phyloP scores from a whole-genome alignment of 1,140 invertebrate species.

The Trichonephila clavata region DNA sequence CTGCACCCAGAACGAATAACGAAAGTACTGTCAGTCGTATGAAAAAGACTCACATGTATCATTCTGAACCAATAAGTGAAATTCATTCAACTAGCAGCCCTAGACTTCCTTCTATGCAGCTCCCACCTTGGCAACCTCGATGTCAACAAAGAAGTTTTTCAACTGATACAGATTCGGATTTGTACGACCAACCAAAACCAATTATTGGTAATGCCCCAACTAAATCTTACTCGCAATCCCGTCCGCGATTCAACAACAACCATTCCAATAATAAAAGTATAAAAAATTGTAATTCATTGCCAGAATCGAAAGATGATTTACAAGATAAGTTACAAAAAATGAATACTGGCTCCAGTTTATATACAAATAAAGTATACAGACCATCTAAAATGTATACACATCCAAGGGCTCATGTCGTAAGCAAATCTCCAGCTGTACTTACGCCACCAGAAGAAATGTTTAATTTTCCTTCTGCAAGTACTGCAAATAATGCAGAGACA shows the following conservation, averaged over 20 bases:
- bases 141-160: constrained; percentile 59
- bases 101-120: constrained; percentile 68
- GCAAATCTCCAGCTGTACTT: constrained; percentile 67
- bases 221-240: constrained; percentile 74
- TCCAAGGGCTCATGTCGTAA: constrained; percentile 61
- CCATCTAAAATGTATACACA: constrained; percentile 75
- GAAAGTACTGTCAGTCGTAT: neutral
- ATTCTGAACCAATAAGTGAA: constrained; percentile 39
- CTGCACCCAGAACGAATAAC: neutral
- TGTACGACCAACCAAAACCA: constrained; percentile 78
- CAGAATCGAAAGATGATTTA: constrained; percentile 78
- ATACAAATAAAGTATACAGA: constrained; percentile 72
- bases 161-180: constrained; percentile 15
- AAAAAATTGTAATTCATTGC: constrained; percentile 78
- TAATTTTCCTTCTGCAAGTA: constrained; percentile 4
- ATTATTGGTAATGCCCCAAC: constrained; percentile 77
- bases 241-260: constrained; percentile 64
- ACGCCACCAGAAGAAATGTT: constrained; percentile 71
- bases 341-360: constrained; percentile 38
- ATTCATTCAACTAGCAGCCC: constrained; percentile 72
- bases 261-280: constrained; percentile 65
- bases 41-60: constrained; percentile 57
- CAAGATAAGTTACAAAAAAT: constrained; percentile 75
- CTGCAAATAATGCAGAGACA: constrained; percentile 45
- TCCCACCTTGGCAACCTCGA: constrained; percentile 73